phyloP scores from a whole-genome alignment of 2,797 vertebrate genomes.

The Malurus splendens region DNA sequence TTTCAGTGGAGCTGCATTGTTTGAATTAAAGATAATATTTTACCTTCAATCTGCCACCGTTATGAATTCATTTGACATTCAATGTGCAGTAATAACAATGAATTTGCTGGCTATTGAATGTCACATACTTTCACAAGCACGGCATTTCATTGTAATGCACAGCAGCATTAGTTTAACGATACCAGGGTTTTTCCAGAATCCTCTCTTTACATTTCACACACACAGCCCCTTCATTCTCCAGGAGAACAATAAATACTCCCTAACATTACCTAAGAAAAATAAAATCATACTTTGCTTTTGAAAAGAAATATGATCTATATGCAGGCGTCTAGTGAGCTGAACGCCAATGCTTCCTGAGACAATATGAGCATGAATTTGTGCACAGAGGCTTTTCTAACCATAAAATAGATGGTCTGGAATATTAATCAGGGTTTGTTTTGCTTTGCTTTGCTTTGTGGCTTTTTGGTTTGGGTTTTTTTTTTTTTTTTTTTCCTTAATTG shows the following conservation, averaged over 20 bases:
- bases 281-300: constrained; percentile 12
- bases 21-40: constrained; percentile 18
- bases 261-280: constrained; percentile 17
- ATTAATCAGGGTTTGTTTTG: neutral
- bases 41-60: constrained; percentile 7
- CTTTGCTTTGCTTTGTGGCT: neutral
- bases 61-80: constrained; percentile 49
- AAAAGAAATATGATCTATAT: constrained; percentile 1
- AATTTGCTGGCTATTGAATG: constrained; percentile 42
- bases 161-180: neutral
- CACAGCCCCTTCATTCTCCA: neutral
- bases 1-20: neutral
- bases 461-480: neutral
- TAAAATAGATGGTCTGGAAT: neutral
- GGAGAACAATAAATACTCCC: constrained; percentile 39
- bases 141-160: constrained; percentile 13
- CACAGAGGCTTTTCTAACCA: neutral
- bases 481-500: neutral
- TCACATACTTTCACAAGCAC: constrained; percentile 1
- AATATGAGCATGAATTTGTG: neutral
- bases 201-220: neutral
- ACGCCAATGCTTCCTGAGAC: neutral
- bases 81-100: constrained; percentile 34
- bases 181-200: neutral
- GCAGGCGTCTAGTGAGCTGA: neutral